Evolutionary conservation across 1,140 invertebrate species (phyloP), one percentile per base, ranked within the genome.

Genomic region (Thaumatotibia leucotreta): DNA sequence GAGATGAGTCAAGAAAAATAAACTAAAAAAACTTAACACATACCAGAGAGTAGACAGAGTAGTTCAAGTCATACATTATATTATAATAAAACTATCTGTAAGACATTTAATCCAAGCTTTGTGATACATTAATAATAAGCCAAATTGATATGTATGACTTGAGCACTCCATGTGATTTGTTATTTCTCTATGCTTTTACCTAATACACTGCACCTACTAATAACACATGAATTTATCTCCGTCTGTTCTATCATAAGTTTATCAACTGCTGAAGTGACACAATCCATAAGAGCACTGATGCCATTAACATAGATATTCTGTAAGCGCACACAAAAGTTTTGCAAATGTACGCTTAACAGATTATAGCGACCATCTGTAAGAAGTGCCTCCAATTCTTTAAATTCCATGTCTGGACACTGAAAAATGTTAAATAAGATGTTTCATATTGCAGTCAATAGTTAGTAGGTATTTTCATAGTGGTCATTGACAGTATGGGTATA

Each of bases 341-440:
- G 86, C 24, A 92, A 72, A 68, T 92, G 91, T 6, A 85, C 83
- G 79, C 86, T 91, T 54, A 91, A 70, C 54, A 92, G 77, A 68
- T 92, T 91, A 66, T 90, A 92, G 11, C 88, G 82, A 9, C 89
- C 91, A 78, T 91, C 82, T 27, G 87, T 91, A 6, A 92, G 72
- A 11, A 92, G 75, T 1, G 76, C 65, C 72, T 91, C 91, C 50
- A 92, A 73, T 71, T 91, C 89, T 74, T 90, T 91, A 62, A 91
- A 92, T 63, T 92, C 89, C 83, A 92, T 87, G 73, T 92, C 89
- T 63, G 91, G 89, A 70, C 89, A 92, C 89, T 91, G 32, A 67
- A 69, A 54, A 54, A 14, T 17, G 14, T n/a, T n/a, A 39, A 14
- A 35, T 14, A 35, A n/a, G 11, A 0, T 10, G 0, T 14, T 39